Evolutionary conservation across 2,888 invertebrate genomes (phyloP), one percentile per base, ranked within the genome.

Genomic region (Argynnis bischoffii): DNA sequence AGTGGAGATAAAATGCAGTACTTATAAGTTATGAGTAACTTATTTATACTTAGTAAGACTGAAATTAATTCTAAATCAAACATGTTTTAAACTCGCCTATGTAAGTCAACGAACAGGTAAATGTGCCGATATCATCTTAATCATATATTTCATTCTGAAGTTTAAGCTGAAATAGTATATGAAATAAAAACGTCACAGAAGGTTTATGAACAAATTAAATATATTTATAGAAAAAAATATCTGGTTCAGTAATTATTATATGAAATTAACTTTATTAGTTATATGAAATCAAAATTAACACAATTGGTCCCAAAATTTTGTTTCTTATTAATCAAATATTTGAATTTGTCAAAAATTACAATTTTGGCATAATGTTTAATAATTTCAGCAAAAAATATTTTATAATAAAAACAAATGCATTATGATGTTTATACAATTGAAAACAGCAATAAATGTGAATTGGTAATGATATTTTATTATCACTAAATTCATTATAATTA

Each of bases 1-100:
- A 54, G 16, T 59, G 26, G 48, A 35, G 8, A 55, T 35, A 55
- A 50, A 50, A 50, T 55, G 11, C 48, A 51, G 54, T 60, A 66
- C 54, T 66, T 66, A 66, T 66, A 66, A 66, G 55, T 66, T 66
- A 66, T 55, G 59, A 59, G 57, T 26, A 66, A 66, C n/a, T n/a
- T n/a, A n/a, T n/a, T n/a, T n/a, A n/a, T n/a, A n/a, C n/a, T n/a
- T n/a, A n/a, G n/a, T n/a, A n/a, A 66, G 66, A 66, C 66, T 66
- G 66, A 66, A 50, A 59, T 21, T 66, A 61, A 66, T 66, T 66
- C 55, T 50, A 66, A 66, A 66, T 61, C 55, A 26, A 66, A 61
- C 16, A 48, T 61, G 51, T 41, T 60, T 57, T 16, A 11, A 35
- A 50, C 60, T 51, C 51, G 35, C n/a, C 18, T 61, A 41, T 61